Conservation (phyloP, 2,797 vertebrate genomes). For the Alcedo quadribrachys region DNA sequence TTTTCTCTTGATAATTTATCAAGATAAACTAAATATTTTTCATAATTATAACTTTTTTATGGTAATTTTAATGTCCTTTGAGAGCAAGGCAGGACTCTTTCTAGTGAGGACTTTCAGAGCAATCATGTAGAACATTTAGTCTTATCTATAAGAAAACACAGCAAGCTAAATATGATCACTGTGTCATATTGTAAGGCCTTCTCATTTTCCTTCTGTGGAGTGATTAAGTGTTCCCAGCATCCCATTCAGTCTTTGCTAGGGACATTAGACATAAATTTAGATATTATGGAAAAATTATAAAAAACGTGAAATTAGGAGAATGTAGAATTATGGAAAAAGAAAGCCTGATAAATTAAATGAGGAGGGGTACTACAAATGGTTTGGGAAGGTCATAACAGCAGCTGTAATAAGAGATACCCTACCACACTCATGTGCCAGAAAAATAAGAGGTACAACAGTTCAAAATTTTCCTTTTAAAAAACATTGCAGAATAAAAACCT, state of each 20-base stretch:
- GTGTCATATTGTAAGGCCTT: neutral
- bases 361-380: neutral
- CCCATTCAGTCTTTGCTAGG: neutral
- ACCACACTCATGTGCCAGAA: neutral
- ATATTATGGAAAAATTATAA: neutral
- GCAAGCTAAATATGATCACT: neutral
- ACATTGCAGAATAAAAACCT: neutral
- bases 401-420: neutral
- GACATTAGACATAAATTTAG: neutral
- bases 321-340: neutral
- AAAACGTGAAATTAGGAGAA: too few species aligned
- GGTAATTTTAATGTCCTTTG: neutral
- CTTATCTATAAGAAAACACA: neutral
- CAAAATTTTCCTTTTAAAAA: neutral
- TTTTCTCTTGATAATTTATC: neutral
- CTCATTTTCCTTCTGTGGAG: neutral
- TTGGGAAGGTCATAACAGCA: neutral
- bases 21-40: neutral
- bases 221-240: neutral
- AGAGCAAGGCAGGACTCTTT: neutral
- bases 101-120: neutral
- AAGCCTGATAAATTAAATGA: neutral
- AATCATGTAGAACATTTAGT: neutral
- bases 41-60: fast-evolving
- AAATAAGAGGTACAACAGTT: neutral